These are phyloP conservation scores for Drosophila cognata DNA, from an alignment of 2,888 invertebrate species.

Conservation along the genomic window DNA sequence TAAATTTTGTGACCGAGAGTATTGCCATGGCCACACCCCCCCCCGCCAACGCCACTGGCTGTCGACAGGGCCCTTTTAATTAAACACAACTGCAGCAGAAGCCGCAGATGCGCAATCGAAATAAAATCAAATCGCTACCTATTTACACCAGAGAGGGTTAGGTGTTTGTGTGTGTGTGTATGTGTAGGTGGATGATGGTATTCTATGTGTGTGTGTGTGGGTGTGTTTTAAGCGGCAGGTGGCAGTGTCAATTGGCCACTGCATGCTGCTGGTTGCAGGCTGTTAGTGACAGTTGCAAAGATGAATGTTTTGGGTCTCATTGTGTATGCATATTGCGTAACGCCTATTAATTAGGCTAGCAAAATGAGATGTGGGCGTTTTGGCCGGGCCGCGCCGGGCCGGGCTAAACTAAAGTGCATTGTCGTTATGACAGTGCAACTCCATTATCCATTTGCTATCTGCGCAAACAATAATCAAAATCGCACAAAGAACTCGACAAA, in stretches of 20 bases:
- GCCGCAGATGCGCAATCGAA: conserved; percentile 39
- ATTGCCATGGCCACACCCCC: conserved; percentile 13
- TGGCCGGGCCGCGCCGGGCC: too few relatives aligned
- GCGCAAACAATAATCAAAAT: neutral
- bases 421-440: neutral
- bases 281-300: conserved; percentile 35
- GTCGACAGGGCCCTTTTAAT: conserved; percentile 56
- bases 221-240: neutral
- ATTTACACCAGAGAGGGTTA: neutral
- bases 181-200: neutral
- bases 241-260: neutral
- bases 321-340: conserved; percentile 50
- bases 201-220: neutral
- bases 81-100: conserved; percentile 47
- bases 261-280: neutral
- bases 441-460: neutral
- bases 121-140: conserved; percentile 47
- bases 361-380: conserved; percentile 16
- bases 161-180: too few relatives aligned
- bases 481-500: neutral
- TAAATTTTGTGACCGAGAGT: conserved; percentile 3
- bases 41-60: neutral
- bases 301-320: conserved; percentile 26
- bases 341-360: conserved; percentile 66
- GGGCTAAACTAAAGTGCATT: neutral